These are phyloP conservation scores for Ochropacha duplaris DNA, from an alignment of 2,888 invertebrate genomes.

Conservation along the genomic window DNA sequence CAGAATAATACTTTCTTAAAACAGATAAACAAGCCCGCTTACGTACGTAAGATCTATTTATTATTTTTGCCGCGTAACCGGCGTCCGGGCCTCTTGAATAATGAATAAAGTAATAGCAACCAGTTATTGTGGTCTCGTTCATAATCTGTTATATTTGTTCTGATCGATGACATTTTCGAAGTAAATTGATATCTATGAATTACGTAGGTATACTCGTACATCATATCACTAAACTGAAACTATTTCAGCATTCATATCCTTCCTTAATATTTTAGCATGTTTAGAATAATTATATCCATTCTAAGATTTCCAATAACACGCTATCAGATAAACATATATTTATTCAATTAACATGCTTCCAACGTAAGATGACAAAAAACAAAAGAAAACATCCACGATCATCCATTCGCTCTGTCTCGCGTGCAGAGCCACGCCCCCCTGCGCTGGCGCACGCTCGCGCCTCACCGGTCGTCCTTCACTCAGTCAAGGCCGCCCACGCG, in stretches of 20 bases:
- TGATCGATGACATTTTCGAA: background rate
- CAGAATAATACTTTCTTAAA: conserved; percentile 13
- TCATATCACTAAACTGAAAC: background rate
- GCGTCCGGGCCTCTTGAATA: conserved; percentile 45
- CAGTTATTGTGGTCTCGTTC: conserved; percentile 26
- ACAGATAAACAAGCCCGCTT: conserved; percentile 12
- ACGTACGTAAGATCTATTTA: conserved; percentile 29
- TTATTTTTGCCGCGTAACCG: conserved; percentile 42
- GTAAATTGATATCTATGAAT: background rate
- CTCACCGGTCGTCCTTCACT: conserved; percentile 60
- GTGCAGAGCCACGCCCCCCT: conserved; percentile 6
- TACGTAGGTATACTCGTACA: background rate
- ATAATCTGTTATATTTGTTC: background rate
- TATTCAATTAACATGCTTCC: background rate
- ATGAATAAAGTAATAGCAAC: conserved; percentile 26
- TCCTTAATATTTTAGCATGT: too few relatives aligned
- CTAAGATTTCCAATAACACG: background rate
- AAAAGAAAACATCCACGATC: conserved; percentile 20
- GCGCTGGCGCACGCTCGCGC: conserved; percentile 27
- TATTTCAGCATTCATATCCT: too few relatives aligned
- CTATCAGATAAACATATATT: background rate
- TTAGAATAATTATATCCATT: too few relatives aligned
- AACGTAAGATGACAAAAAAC: background rate
- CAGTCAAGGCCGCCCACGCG: conserved; percentile 75
- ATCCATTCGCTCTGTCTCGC: conserved; percentile 16